phyloP scores from a whole-genome alignment of 37 sponge, comb jelly and placozoan genomes.

The Beroe ovata region DNA sequence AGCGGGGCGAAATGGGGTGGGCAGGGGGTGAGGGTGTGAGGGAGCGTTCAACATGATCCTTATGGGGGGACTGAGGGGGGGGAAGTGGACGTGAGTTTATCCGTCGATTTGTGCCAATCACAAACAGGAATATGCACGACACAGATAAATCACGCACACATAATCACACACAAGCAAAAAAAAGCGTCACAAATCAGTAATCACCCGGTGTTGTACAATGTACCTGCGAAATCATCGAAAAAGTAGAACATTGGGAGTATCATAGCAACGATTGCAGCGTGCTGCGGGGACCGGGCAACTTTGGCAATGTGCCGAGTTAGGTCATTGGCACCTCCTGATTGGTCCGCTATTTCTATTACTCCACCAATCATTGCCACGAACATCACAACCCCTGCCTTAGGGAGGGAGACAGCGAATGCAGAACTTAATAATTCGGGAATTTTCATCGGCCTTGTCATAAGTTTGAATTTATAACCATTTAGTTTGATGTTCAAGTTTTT shows the following conservation, averaged over 20 bases:
- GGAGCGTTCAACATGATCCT: background rate
- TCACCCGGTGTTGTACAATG: too few species aligned
- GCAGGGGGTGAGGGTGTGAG: background rate
- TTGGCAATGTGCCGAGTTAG: background rate
- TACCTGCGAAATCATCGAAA: conserved; percentile 57
- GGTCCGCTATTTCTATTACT: background rate
- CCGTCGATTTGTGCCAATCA: too few species aligned
- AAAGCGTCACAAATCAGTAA: too few species aligned
- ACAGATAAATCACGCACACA: too few species aligned
- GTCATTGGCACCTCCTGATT: background rate
- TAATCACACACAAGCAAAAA: too few species aligned
- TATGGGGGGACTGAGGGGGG: too few species aligned
- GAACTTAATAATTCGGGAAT: too few species aligned
- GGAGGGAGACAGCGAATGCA: background rate
- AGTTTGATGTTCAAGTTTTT: too few species aligned
- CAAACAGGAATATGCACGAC: too few species aligned
- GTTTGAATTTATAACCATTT: too few species aligned
- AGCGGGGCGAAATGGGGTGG: background rate
- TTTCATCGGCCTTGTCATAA: too few species aligned
- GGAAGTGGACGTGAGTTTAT: too few species aligned
- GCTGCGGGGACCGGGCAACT: background rate
- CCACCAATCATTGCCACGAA: conserved; percentile 25
- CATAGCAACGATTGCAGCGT: background rate
- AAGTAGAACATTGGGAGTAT: background rate
- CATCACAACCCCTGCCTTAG: conserved; percentile 17